Evolutionary conservation across 1,140 invertebrate species (phyloP), one percentile per base, ranked within the genome.

Genomic region (Drosophila burlai): DNA sequence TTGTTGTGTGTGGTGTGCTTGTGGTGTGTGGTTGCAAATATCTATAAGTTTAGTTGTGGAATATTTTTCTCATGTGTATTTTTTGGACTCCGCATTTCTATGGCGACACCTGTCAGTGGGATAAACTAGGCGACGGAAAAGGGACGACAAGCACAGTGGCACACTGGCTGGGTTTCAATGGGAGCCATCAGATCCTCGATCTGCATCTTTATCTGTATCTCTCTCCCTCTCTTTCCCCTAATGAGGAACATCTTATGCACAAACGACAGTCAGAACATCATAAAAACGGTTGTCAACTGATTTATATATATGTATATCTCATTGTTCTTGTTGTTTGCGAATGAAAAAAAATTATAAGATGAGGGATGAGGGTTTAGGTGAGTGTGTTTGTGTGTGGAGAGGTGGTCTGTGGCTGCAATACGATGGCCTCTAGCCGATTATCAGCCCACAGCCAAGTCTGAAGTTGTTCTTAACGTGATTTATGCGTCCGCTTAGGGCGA

Each of bases 401-500:
- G 61, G 71, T 36, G 54, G 49, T 29, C 21, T 57, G 43, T 29
- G n/a, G 46, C 66, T 67, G 62, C 29, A 16, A 9, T 59, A n/a
- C 1, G 45, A 63, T 72, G 42, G 40, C 24, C 94, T 24, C 52
- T 96, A 97, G 91, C 97, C 97, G 86, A 98, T 97, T 82, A 98
- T 96, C 67, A 98, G 95, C 67, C 97, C 97, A 92, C 97, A 97
- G 67, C 97, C 97, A 77, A 98, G 94, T 93, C 96, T 95, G 93
- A 97, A 98, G 83, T 97, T 96, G 93, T 96, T 96, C 93, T 98
- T 98, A 18, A 94, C 94, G 92, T 99, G 98, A 94, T 99, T 99
- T 54, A 99, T 94, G 93, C 97, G 95, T 55, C 97, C 98, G 90
- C 98, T 99, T 2, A 99, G 94, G 10, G 97, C 96, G 82, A 99